Conservation (phyloP, 2,888 invertebrate genomes). For the Pyrocoelia pectoralis region DNA sequence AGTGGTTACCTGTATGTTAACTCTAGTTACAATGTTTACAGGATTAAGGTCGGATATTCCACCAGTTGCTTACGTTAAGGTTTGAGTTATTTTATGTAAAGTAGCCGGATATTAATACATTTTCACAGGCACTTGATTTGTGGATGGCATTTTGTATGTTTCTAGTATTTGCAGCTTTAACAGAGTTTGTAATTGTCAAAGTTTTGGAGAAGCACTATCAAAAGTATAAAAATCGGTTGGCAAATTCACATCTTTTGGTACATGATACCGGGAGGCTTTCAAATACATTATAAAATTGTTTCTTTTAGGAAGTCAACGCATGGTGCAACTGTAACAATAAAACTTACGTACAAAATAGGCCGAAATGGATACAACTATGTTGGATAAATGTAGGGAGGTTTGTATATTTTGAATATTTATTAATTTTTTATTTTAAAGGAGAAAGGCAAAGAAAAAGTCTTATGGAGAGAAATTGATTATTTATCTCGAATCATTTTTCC, state of each 20-base stretch:
- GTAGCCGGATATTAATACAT: not conserved
- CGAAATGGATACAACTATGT: slow-evolving; percentile 42
- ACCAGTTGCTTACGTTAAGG: slow-evolving; percentile 88
- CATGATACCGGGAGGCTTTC: not conserved
- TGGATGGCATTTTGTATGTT: slow-evolving; percentile 93
- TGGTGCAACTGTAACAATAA: slow-evolving; percentile 47
- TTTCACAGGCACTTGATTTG: slow-evolving; percentile 75
- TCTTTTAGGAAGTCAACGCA: slow-evolving; percentile 46
- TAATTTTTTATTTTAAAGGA: slow-evolving; percentile 55
- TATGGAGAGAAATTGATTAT: slow-evolving; percentile 82
- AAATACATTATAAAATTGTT: not conserved
- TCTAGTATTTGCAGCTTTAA: slow-evolving; percentile 83
- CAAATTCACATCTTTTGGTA: slow-evolving; percentile 13
- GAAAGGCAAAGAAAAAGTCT: slow-evolving; percentile 75
- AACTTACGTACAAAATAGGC: slow-evolving; percentile 14
- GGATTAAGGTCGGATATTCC: slow-evolving; percentile 83
- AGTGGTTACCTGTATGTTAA: slow-evolving; percentile 84
- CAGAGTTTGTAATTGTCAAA: slow-evolving; percentile 85
- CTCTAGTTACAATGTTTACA: slow-evolving; percentile 86
- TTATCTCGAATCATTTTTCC: slow-evolving; percentile 81
- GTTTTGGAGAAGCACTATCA: slow-evolving; percentile 81
- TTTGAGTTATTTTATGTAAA: slow-evolving; percentile 49
- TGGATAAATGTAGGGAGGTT: slow-evolving; percentile 50
- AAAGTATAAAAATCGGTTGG: slow-evolving; percentile 60
- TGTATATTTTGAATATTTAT: slow-evolving; percentile 11